phyloP scores from a whole-genome alignment of 2,113 vertebrate species.

The Pitta sordida region DNA sequence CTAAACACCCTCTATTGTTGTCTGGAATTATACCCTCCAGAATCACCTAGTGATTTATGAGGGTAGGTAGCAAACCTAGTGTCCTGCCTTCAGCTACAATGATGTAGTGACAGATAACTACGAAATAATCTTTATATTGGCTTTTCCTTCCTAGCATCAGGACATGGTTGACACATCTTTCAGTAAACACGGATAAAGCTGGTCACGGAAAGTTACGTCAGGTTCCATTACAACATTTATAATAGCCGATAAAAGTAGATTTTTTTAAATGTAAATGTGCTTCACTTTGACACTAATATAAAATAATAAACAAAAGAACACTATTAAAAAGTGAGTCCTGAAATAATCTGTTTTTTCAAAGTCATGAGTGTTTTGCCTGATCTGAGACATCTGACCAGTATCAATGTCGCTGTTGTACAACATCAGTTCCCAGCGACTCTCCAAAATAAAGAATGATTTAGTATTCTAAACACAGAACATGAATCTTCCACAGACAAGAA shows the following conservation, averaged over 20 bases:
- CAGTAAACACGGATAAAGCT: neutral
- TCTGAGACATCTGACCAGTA: neutral
- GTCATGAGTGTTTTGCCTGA: neutral
- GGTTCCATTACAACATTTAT: neutral
- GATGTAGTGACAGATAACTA: neutral
- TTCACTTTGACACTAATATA: neutral
- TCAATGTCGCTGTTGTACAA: neutral
- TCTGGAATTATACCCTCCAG: neutral
- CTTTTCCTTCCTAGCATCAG: neutral
- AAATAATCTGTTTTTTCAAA: neutral
- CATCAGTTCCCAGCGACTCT: neutral
- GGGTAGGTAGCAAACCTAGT: neutral
- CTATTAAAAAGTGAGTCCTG: neutral
- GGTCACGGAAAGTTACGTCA: neutral
- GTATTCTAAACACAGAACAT: neutral
- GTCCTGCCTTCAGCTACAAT: neutral
- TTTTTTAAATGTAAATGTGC: neutral
- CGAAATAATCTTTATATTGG: neutral
- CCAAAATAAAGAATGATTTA: neutral
- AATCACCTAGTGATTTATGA: neutral
- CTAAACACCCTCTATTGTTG: neutral
- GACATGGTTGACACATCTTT: accelerated
- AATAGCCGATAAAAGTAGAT: neutral
- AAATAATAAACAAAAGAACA: neutral
- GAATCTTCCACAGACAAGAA: neutral